Base-by-base conservation (phyloP, 2,888 invertebrate species). In the Hyposoter dolosus region DNA sequence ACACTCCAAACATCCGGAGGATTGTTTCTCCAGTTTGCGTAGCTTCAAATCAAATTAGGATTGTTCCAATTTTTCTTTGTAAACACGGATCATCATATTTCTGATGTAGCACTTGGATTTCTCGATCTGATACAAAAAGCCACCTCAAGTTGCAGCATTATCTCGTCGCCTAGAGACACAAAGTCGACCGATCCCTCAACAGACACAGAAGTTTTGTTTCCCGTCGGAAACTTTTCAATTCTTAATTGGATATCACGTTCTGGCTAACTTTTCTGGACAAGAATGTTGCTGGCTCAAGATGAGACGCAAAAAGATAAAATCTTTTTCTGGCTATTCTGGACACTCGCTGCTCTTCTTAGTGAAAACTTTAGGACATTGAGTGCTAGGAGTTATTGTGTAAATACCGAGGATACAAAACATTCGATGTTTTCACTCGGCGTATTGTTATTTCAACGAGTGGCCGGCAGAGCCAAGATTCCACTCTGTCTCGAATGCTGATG, bases 401-500 rank as follows among this genome's bases (percentile, higher is more conserved):
- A 43, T 56, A 40, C 32, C 53, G 47, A 71, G 40, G 40, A 7
- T 50, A 19, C 19, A 45, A 53, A 65, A 56, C 35, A 76, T 47
- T 81, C 71, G 60, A 28, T 72, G 84, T 56, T 72, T 66, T 35
- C 65, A 65, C 65, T 76, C 71, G 28, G 23, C 65, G 43, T 56
- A 43, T 15, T 74, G 63, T 78, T 35, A 19, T 65, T 75, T 65
- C 69, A 43, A 65, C n/a, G 75, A 65, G 15, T 28, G 15, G 60
- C 5, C 0, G 60, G 40, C 35, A 71, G 77, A 23, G 63, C 19
- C 56, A 10, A 23, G 53, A 72, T 28, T 43, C 66, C 56, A 19
- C 43, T 66, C 80, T 56, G 66, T 53, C 35, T 77, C 77, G 76
- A 85, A 85, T 85, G 68, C 66, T 83, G 80, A 85, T 85, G 83